Conservation (phyloP, 2,113 vertebrate species). For the Chroicocephalus ridibundus region DNA sequence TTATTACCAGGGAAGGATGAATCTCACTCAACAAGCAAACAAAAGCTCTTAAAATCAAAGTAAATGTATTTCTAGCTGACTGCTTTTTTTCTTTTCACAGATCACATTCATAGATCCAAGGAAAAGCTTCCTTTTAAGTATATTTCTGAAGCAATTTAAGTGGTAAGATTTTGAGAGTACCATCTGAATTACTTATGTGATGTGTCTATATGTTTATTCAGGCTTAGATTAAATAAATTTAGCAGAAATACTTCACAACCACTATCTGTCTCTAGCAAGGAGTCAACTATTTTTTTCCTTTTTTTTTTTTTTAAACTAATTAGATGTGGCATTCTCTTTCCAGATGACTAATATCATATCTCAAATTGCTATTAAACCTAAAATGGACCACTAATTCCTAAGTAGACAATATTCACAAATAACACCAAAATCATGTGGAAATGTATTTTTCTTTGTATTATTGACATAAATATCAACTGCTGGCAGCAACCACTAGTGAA, state of each 20-base stretch:
- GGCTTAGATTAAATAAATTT: not conserved
- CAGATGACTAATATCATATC: not conserved
- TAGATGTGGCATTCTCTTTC: not conserved
- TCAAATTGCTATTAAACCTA: not conserved
- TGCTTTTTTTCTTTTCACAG: slow-evolving; percentile 57
- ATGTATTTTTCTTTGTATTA: not conserved
- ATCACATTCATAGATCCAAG: slow-evolving; percentile 87
- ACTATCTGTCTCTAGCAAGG: not conserved
- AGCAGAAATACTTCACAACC: not conserved
- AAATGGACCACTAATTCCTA: not conserved
- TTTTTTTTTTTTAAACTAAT: not conserved
- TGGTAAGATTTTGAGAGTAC: slow-evolving; percentile 76
- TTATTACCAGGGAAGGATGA: not conserved
- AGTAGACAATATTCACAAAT: not conserved
- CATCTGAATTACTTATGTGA: not conserved
- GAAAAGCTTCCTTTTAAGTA: slow-evolving; percentile 91
- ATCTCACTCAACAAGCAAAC: not conserved
- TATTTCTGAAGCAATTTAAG: slow-evolving; percentile 94
- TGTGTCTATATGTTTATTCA: not conserved
- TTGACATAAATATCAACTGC: not conserved
- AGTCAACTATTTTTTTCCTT: not conserved
- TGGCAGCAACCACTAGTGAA: not conserved
- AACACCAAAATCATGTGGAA: not conserved
- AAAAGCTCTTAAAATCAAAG: not conserved
- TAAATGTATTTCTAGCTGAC: not conserved